Conservation (phyloP, 2,113 vertebrate genomes). For the Limnothrissa miodon region DNA sequence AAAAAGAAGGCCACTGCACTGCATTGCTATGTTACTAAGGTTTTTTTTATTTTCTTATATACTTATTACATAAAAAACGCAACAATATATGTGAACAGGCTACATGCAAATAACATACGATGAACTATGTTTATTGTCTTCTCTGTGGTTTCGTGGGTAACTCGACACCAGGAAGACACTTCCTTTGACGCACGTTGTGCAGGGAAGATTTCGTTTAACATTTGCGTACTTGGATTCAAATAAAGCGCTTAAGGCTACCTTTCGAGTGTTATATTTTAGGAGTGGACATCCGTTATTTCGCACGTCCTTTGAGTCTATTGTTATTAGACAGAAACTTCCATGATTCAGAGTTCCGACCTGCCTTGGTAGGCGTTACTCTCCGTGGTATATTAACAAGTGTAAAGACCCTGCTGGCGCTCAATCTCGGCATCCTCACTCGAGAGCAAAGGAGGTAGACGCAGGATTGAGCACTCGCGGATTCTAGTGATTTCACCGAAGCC, state of each 20-base stretch:
- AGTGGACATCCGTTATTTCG: conserved; percentile 51
- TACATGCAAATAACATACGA: neutral
- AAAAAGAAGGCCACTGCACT: too few relatives aligned
- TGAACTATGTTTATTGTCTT: neutral
- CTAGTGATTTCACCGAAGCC: neutral
- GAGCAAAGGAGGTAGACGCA: conserved; percentile 29
- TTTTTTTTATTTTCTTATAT: too few relatives aligned
- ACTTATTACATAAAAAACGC: too few relatives aligned
- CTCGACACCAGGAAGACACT: neutral
- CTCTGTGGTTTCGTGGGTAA: neutral
- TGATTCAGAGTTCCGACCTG: conserved; percentile 33
- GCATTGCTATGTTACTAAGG: too few relatives aligned
- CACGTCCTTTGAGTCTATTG: conserved; percentile 47
- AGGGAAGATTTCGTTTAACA: neutral
- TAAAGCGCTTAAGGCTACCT: neutral
- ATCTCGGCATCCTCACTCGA: conserved; percentile 15
- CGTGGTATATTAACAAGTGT: conserved; percentile 53
- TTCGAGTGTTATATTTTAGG: conserved; percentile 10
- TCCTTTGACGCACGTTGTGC: conserved; percentile 9
- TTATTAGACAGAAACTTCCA: conserved; percentile 42
- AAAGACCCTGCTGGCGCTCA: conserved; percentile 2
- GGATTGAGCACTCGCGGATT: neutral
- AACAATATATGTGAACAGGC: neutral
- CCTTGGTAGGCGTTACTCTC: conserved; percentile 49
- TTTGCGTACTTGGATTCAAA: neutral